Base-by-base conservation (phyloP, 2,113 vertebrate genomes). In the Pseudorasbora parva region DNA sequence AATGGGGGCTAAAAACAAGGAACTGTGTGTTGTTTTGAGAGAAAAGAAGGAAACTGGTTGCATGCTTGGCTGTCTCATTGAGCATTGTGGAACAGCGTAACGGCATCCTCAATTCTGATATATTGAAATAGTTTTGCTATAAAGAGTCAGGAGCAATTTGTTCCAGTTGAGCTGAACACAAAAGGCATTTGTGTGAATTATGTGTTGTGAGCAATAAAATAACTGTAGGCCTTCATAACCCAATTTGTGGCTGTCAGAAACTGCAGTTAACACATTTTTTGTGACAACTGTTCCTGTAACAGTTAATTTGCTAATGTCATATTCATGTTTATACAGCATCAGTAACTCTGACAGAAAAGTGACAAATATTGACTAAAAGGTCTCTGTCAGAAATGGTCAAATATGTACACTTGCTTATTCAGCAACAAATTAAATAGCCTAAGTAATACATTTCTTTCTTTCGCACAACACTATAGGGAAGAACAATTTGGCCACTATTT, bases 281-380 rank as follows among this genome's bases (percentile, higher is more conserved):
- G 91, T 90, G 89, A 82, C 86, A 89, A 81, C 82, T 19, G 73
- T 64, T 76, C 62, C 56, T 43, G 89, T 92, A 83, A 90, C 88
- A 89, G 92, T 90, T 91, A 88, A 90, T 89, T 86, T 82, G 83
- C 86, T 78, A 33, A 86, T 88, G 87, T 89, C 76, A 85, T 82
- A 64, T 78, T 71, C 1, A n/a, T 64, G 21, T 87, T 78, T 56
- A 84, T 47, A 72, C 12, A 57, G 56, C 77, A 82, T 78, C 62
- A 77, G 79, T 78, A 78, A 60, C 19, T 33, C 62, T 68, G 64
- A 54, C 27, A 54, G 23, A 75, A 33, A 5, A 3, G 10, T 71
- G 10, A 23, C 41, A 45, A 19, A 71, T 68, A 21, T 66, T 66
- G 62, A 68, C 33, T 4, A 37, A 68, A 21, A 37, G 30, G 17